Base-by-base conservation (phyloP, 2,113 vertebrate genomes). In the Ibidorhyncha struthersii region DNA sequence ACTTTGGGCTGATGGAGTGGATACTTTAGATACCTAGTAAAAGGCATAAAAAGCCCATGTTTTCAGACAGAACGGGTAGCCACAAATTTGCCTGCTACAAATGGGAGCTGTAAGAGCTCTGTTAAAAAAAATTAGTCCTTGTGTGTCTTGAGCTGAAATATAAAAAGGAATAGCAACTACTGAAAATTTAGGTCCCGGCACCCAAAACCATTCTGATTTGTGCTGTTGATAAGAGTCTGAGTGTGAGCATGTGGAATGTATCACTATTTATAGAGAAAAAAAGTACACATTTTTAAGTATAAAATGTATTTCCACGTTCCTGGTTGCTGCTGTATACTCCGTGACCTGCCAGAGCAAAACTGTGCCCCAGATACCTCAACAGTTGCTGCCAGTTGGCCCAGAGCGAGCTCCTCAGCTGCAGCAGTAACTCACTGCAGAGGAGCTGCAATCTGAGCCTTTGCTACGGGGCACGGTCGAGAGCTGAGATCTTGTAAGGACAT, bases 391-490 rank as follows among this genome's bases (percentile, higher is more conserved):
- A 5, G 11, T 43, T 38, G 65, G 30, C n/a, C 10, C 8, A 5
- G 45, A 8, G 12, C 0, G 2, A 66, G 49, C 65, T 72, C 40
- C 63, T 86, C 49, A 9, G 78, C 90, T 50, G n/a, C 41, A 73
- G 86, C 69, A 7, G 1, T 15, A 36, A 34, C 66, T 86, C 47
- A 0, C 20, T 74, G 73, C 56, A 56, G 61, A 43, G 81, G 61
- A 67, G 56, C 3, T 67, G 81, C 74, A 30, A 7, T 32, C 49
- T 19, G 62, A 95, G 38, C 73, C 83, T 55, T 66, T 1, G 1
- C 4, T 55, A 13, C 0, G 19, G 77, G 49, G 2, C 40, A 8
- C 1, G 36, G 66, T 49, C 0, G 0, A 18, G 43, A 81, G 8
- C 67, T 22, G 10, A 18, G 74, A 43, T 77, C 88, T 77, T 21